These are phyloP conservation scores for Electrophaes corylata DNA, from an alignment of 2,888 invertebrate genomes.

Conservation along the genomic window DNA sequence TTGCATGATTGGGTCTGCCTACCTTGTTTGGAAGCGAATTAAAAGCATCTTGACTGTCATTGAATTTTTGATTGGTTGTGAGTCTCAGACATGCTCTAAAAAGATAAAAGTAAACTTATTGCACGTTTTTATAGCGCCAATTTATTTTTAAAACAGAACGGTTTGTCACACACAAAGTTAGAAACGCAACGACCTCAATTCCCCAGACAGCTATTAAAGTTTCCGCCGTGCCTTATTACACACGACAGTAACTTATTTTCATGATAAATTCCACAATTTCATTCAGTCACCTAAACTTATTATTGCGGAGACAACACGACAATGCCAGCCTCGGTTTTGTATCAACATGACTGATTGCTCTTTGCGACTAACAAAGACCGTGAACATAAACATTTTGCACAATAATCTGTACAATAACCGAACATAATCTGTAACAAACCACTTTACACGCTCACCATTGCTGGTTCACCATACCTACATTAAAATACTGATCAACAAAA, in stretches of 20 bases:
- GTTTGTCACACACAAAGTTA: constrained; percentile 27
- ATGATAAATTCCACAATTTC: constrained; percentile 64
- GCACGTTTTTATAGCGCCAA: background rate
- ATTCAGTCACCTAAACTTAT: constrained; percentile 62
- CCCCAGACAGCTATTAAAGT: constrained; percentile 57
- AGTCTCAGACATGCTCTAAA: background rate
- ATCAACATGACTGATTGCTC: constrained; percentile 78
- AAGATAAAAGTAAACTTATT: background rate
- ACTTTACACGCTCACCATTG: constrained; percentile 39
- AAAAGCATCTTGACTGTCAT: constrained; percentile 16
- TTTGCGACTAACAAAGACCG: constrained; percentile 69
- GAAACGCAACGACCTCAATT: constrained; percentile 43
- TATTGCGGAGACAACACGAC: constrained; percentile 62
- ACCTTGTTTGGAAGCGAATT: constrained; percentile 27
- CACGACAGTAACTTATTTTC: constrained; percentile 63
- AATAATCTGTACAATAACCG: constrained; percentile 51
- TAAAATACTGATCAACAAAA: constrained; percentile 4
- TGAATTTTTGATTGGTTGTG: constrained; percentile 20
- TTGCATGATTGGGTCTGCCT: constrained; percentile 34
- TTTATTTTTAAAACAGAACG: constrained; percentile 7
- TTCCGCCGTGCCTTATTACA: constrained; percentile 56
- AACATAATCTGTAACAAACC: constrained; percentile 14
- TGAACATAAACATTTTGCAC: constrained; percentile 71
- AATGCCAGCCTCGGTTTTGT: constrained; percentile 70
- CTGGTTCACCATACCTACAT: constrained; percentile 7